Conservation (phyloP, 1,140 invertebrate species). For the Ganaspis sp. region DNA sequence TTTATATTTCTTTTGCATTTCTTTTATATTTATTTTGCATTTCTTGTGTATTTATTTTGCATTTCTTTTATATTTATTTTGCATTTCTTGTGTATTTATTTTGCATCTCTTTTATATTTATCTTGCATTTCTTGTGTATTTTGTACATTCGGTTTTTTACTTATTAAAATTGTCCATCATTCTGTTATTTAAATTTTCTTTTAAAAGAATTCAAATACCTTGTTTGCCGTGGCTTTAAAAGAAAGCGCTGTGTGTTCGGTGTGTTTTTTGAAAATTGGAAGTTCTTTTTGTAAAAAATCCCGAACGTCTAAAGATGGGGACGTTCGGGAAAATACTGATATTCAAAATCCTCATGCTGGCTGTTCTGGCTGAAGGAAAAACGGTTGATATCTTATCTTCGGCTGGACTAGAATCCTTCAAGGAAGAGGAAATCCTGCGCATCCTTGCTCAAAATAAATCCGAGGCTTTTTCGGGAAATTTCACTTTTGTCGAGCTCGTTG, state of each 20-base stretch:
- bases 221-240: too few relatives aligned
- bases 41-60: too few relatives aligned
- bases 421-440: constrained; percentile 60
- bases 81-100: too few relatives aligned
- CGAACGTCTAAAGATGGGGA: constrained; percentile 46
- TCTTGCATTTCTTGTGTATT: too few relatives aligned
- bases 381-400: constrained; percentile 51
- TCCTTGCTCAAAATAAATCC: constrained; percentile 57
- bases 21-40: too few relatives aligned
- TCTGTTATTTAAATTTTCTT: too few relatives aligned
- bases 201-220: too few relatives aligned
- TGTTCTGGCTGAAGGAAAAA: constrained; percentile 37
- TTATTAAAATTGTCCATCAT: too few relatives aligned
- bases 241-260: not conserved
- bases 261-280: not conserved
- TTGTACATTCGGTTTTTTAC: too few relatives aligned
- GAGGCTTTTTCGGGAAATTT: constrained; percentile 53
- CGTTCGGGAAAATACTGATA: constrained; percentile 41
- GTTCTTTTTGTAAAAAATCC: constrained; percentile 32
- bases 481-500: constrained; percentile 58
- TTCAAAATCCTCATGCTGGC: constrained; percentile 36
- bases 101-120: too few relatives aligned
- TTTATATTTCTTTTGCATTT: too few relatives aligned
- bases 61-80: too few relatives aligned
- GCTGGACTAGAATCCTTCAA: constrained; percentile 48